Percentiles rank a stretch among this genome's conserved stretches.
These are phyloP conservation scores for Sarcophilus harrisii DNA, from an alignment of 2,797 vertebrate species.

Conservation along the genomic window DNA sequence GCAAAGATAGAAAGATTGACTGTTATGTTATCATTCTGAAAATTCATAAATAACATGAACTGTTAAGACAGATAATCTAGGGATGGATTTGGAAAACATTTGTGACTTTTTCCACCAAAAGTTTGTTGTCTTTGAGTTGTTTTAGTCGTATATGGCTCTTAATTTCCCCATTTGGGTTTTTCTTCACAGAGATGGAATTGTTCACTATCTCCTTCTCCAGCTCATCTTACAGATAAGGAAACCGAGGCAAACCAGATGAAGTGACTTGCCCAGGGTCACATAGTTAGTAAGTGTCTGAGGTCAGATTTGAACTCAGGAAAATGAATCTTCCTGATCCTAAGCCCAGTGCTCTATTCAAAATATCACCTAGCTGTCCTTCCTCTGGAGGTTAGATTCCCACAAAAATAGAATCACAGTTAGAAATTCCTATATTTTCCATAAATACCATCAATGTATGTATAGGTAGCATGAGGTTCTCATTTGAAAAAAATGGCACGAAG, in stretches of 20 bases:
- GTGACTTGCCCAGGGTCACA: not conserved
- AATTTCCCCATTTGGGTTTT: not conserved
- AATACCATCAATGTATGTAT: not conserved
- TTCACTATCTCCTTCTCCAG: not conserved
- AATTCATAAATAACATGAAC: too few relatives aligned
- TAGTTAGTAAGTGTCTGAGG: not conserved
- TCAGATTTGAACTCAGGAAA: not conserved
- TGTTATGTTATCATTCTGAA: not conserved
- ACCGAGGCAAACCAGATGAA: not conserved
- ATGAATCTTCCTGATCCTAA: not conserved
- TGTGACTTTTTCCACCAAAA: fast-evolving
- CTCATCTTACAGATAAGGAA: not conserved
- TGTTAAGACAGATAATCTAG: not conserved
- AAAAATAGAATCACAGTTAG: not conserved
- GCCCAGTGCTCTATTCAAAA: not conserved
- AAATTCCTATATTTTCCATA: not conserved
- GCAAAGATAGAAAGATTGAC: not conserved
- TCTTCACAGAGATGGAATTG: not conserved
- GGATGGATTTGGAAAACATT: not conserved
- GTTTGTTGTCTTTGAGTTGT: not conserved
- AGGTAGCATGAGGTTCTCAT: not conserved
- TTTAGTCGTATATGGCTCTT: not conserved
- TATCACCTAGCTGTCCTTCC: not conserved
- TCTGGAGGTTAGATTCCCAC: not conserved
- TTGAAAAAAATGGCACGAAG: not conserved